phyloP scores from a whole-genome alignment of 2,888 invertebrate genomes.

The Melanargia galathea region DNA sequence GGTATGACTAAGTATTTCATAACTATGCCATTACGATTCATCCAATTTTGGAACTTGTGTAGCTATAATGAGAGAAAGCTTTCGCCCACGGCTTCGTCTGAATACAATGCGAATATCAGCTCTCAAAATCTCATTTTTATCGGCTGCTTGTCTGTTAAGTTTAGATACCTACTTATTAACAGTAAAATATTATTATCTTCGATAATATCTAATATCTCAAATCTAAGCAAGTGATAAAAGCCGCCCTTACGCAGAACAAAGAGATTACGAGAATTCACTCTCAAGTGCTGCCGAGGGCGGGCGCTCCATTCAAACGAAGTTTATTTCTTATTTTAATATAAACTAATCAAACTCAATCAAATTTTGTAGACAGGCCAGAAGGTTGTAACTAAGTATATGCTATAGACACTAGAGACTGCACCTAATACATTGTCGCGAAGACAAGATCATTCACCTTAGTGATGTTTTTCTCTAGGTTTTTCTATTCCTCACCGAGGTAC shows the following conservation, averaged over 20 bases:
- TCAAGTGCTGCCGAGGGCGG: too few relatives aligned
- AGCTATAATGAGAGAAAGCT: constrained; percentile 5
- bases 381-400: too few relatives aligned
- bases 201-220: not conserved
- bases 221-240: not conserved
- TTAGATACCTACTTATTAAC: not conserved
- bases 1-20: constrained; percentile 2
- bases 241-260: not conserved
- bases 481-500: too few relatives aligned
- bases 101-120: constrained; percentile 8
- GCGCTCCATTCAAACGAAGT: too few relatives aligned
- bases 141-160: not conserved
- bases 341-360: too few relatives aligned
- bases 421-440: too few relatives aligned
- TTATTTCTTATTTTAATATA: too few relatives aligned
- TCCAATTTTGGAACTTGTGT: not conserved
- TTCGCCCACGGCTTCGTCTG: constrained; percentile 11
- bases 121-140: not conserved
- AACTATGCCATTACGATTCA: not conserved
- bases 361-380: too few relatives aligned
- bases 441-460: too few relatives aligned
- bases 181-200: not conserved
- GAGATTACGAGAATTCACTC: too few relatives aligned
- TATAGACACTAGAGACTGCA: too few relatives aligned
- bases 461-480: too few relatives aligned